Conservation (phyloP, 2,888 invertebrate genomes). For the Eudasyphora cyanicolor region DNA sequence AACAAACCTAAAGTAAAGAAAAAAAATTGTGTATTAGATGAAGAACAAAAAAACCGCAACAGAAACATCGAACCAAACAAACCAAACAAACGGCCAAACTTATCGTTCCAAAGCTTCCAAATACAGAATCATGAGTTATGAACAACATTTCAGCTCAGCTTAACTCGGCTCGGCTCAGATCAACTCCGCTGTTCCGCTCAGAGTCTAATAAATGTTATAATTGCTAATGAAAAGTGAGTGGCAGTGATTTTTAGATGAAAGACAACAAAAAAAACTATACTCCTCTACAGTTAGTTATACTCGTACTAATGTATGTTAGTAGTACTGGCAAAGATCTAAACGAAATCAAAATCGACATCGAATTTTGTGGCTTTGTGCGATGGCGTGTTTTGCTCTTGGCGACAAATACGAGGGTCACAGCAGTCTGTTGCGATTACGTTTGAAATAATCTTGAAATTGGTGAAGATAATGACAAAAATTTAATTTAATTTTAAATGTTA, state of each 20-base stretch:
- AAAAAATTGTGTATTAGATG: too few relatives aligned
- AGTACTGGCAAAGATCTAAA: neutral
- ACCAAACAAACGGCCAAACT: too few relatives aligned
- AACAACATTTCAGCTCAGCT: constrained; percentile 36
- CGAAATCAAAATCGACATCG: neutral
- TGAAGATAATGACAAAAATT: too few relatives aligned
- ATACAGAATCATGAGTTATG: constrained; percentile 56
- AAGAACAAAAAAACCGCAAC: neutral
- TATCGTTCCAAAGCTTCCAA: neutral
- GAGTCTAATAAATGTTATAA: constrained; percentile 63
- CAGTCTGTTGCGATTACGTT: neutral
- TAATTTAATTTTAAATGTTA: too few relatives aligned
- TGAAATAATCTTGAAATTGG: too few relatives aligned
- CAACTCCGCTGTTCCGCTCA: neutral
- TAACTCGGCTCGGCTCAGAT: neutral
- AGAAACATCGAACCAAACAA: neutral
- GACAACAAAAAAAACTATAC: constrained; percentile 31
- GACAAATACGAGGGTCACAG: neutral
- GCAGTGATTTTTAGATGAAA: constrained; percentile 63
- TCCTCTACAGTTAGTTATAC: neutral
- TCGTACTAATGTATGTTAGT: neutral
- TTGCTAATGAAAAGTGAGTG: constrained; percentile 66
- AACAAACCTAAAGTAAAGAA: neutral
- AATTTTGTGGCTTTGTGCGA: constrained; percentile 32
- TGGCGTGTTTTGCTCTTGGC: constrained; percentile 56